Percentiles rank a stretch among this genome's conserved stretches.
Evolutionary conservation across 2,888 invertebrate species (phyloP).

Genomic region (Euzophera pinguis): DNA sequence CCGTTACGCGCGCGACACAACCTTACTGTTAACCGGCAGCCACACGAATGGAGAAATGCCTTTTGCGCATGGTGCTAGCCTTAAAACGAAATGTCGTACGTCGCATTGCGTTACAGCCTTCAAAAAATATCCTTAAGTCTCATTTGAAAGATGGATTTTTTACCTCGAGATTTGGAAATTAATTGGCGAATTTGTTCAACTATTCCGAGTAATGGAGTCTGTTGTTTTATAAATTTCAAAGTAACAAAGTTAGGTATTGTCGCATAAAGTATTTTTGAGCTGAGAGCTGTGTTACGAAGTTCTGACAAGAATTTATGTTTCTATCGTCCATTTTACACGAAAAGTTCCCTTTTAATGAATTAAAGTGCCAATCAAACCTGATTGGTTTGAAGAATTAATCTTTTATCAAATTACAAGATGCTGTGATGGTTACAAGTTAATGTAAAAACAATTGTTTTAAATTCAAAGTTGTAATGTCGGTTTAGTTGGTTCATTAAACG

Average conservation of each 20-base stretch:
- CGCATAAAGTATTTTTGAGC: not conserved
- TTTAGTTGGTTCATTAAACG: too few relatives aligned
- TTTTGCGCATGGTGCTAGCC: slow-evolving; percentile 67
- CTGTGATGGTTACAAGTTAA: not conserved
- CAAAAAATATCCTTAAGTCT: slow-evolving; percentile 45
- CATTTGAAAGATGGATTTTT: slow-evolving; percentile 2
- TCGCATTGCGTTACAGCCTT: slow-evolving; percentile 71
- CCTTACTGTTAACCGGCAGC: slow-evolving; percentile 25
- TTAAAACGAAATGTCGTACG: slow-evolving; percentile 63
- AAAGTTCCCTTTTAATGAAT: not conserved
- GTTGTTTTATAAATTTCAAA: slow-evolving; percentile 2
- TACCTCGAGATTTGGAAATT: slow-evolving; percentile 2
- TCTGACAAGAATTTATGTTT: not conserved
- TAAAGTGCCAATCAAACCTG: not conserved
- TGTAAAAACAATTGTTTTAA: too few relatives aligned
- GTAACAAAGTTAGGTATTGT: not conserved
- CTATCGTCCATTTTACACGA: slow-evolving; percentile 1
- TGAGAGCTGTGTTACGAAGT: not conserved
- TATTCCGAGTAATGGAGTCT: not conserved
- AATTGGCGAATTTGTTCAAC: slow-evolving; percentile 3
- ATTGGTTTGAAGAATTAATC: not conserved
- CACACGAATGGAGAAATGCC: slow-evolving; percentile 68
- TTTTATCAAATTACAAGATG: not conserved
- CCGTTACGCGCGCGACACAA: slow-evolving; percentile 25
- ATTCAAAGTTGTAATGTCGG: too few relatives aligned